These are phyloP conservation scores for Muscina levida DNA, from an alignment of 2,888 invertebrate genomes.

Conservation along the genomic window DNA sequence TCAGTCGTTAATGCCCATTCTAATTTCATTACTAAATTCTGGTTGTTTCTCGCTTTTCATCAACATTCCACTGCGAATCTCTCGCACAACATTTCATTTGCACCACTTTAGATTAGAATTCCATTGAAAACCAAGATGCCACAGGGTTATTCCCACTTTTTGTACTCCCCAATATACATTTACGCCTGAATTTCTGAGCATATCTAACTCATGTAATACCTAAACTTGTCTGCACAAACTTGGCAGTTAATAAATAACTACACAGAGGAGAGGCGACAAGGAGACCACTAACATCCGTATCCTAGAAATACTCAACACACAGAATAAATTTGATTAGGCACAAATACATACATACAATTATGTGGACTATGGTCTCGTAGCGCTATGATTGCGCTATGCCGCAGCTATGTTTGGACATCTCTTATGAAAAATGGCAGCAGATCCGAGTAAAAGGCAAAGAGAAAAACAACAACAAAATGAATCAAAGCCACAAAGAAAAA, in stretches of 20 bases:
- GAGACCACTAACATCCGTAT: constrained; percentile 1
- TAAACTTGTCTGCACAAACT: background rate
- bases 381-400: background rate
- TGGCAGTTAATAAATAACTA: constrained; percentile 23
- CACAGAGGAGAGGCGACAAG: background rate
- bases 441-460: background rate
- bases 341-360: background rate
- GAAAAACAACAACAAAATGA: background rate
- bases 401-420: too few species aligned
- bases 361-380: background rate
- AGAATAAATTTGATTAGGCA: constrained; percentile 42
- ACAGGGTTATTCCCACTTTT: constrained; percentile 33
- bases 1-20: too few species aligned
- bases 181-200: background rate
- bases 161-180: background rate
- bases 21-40: too few species aligned
- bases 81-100: too few species aligned
- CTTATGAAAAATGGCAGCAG: background rate
- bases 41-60: too few species aligned
- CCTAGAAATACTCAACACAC: background rate
- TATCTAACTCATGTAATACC: too few species aligned
- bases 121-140: constrained; percentile 37
- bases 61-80: too few species aligned
- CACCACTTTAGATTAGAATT: constrained; percentile 39
- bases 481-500: background rate